Conservation (phyloP, 2,797 vertebrate species). For the Aulostomus chinensis region DNA sequence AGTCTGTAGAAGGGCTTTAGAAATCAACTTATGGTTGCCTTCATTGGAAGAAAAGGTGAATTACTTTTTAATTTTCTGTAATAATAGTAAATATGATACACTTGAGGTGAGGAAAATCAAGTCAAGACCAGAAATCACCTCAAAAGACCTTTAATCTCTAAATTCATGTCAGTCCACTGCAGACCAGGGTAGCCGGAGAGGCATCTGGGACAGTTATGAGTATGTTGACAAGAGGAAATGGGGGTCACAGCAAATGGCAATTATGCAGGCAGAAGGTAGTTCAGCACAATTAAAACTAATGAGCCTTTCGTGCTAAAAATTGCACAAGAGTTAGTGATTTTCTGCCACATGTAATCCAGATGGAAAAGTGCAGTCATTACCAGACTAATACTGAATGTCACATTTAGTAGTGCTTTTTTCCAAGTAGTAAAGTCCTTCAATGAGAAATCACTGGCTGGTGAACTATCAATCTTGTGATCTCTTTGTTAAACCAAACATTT, state of each 20-base stretch:
- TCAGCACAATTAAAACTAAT: constrained; percentile 78
- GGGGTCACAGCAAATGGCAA: constrained; percentile 71
- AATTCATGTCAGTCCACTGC: constrained; percentile 29
- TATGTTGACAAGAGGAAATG: constrained; percentile 77
- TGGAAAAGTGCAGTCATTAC: constrained; percentile 65
- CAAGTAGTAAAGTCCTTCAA: constrained; percentile 27
- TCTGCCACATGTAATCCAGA: constrained; percentile 77
- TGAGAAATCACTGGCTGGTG: constrained; percentile 14
- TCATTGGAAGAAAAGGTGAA: constrained; percentile 2
- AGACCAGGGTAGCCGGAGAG: constrained; percentile 38
- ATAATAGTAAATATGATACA: constrained; percentile 33
- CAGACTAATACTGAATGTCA: constrained; percentile 35
- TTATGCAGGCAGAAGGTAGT: constrained; percentile 71
- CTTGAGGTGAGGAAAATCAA: constrained; percentile 16
- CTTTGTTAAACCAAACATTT: no score
- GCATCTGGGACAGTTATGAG: constrained; percentile 71
- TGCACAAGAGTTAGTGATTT: constrained; percentile 69
- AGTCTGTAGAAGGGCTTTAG: constrained; percentile 26
- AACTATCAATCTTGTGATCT: no score
- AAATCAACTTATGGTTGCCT: constrained; percentile 34
- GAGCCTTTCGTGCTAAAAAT: constrained; percentile 72
- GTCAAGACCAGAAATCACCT: constrained; percentile 25
- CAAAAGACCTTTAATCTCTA: constrained; percentile 26
- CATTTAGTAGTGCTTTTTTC: constrained; percentile 21
- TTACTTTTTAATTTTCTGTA: constrained; percentile 16